Percentiles rank a stretch among this genome's conserved stretches.
Evolutionary conservation across 2,113 vertebrate species (phyloP).

Genomic region (Scomber scombrus): DNA sequence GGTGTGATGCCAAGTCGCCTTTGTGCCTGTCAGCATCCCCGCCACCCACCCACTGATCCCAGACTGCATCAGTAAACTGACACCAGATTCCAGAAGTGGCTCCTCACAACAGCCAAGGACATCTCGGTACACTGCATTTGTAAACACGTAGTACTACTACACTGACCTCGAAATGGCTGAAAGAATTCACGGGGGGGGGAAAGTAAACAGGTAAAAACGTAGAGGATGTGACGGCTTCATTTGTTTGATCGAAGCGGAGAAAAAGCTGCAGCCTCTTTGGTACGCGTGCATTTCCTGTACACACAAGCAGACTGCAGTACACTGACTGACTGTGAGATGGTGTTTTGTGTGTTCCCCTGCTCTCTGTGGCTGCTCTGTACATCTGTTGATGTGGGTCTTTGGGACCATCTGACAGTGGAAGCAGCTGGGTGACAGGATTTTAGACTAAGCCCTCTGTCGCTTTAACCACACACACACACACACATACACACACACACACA

Average conservation of each 20-base stretch:
- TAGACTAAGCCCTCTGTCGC: slow-evolving; percentile 67
- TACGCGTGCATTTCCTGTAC: neutral
- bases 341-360: slow-evolving; percentile 53
- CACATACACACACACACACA: slow-evolving; percentile 63
- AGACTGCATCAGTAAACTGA: slow-evolving; percentile 82
- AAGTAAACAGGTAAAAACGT: neutral
- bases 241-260: neutral
- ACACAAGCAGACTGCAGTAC: slow-evolving; percentile 14
- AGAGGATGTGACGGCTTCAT: slow-evolving; percentile 1
- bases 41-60: slow-evolving; percentile 47
- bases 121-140: slow-evolving; percentile 65
- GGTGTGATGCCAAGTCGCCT: slow-evolving; percentile 52
- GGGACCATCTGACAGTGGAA: slow-evolving; percentile 72
- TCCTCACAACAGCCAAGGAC: slow-evolving; percentile 80
- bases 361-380: slow-evolving; percentile 55
- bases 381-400: slow-evolving; percentile 77
- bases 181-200: neutral
- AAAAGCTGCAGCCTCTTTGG: neutral
- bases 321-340: slow-evolving; percentile 26
- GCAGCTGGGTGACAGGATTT: slow-evolving; percentile 79
- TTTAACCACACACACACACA: slow-evolving; percentile 61
- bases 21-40: slow-evolving; percentile 53
- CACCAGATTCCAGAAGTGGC: slow-evolving; percentile 81
- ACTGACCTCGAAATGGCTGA: slow-evolving; percentile 55
- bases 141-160: slow-evolving; percentile 77